Conservation (phyloP, 2,888 invertebrate species). For the Cephus spinipes region DNA sequence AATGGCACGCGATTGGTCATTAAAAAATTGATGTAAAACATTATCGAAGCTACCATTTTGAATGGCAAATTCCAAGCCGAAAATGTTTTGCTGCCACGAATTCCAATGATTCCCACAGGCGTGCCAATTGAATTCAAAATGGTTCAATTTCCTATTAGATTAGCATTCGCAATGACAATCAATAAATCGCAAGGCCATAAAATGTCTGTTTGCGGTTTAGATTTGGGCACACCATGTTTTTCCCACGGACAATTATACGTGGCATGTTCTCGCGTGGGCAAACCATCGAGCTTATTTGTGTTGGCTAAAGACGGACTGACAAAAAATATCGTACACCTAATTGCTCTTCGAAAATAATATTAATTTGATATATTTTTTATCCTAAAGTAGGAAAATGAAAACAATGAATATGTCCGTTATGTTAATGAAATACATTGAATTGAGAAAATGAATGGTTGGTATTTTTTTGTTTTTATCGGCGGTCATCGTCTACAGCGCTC, state of each 20-base stretch:
- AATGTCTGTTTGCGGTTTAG: constrained; percentile 22
- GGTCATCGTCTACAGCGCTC: no score
- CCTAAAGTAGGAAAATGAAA: no score
- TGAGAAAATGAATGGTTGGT: no score
- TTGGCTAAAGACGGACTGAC: constrained; percentile 14
- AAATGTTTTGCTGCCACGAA: constrained; percentile 25
- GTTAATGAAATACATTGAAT: no score
- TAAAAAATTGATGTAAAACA: constrained; percentile 40
- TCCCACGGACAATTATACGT: constrained; percentile 29
- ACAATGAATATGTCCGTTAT: no score
- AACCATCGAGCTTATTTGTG: constrained; percentile 19
- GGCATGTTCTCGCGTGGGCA: constrained; percentile 20
- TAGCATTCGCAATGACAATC: constrained; percentile 26
- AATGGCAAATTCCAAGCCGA: constrained; percentile 24
- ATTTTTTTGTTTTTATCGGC: no score
- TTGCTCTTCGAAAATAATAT: no score
- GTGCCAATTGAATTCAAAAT: constrained; percentile 26
- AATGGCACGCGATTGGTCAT: constrained; percentile 37
- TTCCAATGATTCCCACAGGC: constrained; percentile 24
- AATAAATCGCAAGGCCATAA: constrained; percentile 34
- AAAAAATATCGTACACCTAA: no score
- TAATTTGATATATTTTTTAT: no score
- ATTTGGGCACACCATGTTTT: constrained; percentile 28
- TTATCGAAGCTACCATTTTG: constrained; percentile 44
- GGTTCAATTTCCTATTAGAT: constrained; percentile 19